Evolutionary conservation across 1,140 invertebrate genomes (phyloP), one percentile per base, ranked within the genome.

Genomic region (Drosophila trapezifrons): DNA sequence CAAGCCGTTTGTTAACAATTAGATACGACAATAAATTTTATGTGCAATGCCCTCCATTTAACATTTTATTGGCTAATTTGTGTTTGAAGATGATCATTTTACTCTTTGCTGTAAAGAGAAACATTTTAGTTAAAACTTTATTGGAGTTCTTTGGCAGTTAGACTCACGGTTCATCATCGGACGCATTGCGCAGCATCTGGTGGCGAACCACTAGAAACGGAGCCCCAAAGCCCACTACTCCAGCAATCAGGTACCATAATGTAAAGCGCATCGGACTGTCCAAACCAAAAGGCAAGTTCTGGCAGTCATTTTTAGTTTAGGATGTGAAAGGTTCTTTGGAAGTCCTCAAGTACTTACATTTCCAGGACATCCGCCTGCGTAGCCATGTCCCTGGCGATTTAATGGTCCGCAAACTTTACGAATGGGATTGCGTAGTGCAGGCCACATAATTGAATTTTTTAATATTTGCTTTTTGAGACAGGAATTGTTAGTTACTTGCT

Each of bases 231-330:
- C 84, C 84, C 12, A 89, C 0, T 1, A 35, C 10, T 9, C 84
- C 84, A 0, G 49, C 12, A 22, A 89, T 27, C 0, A 62, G 5
- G 32, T 49, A 89, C 0, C 51, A 84, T 2, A 80, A 1, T 10
- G 84, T 84, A 8, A 89, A 89, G 13, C 84, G 84, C 17, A 80
- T 32, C 0, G 80, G 84, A 10, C 10, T 78, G 7, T 89, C 56
- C 42, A 89, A 42, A 13, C 70, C 72, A 17, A 79, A 89, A 8
- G 84, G 84, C 32, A 89, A 46, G 18, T 87, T 87, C 83, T 87
- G n/a, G 6, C 25, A 32, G 2, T 8, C 12, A 10, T 15, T 1
- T 32, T 1, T 18, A 17, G n/a, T 13, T 15, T 38, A 35, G 22
- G 13, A 49, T 17, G 37, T 17, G 20, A 10, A 38, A 0, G 10